These are phyloP conservation scores for Stenichneumon culpator DNA, from an alignment of 2,888 invertebrate genomes.

Conservation along the genomic window DNA sequence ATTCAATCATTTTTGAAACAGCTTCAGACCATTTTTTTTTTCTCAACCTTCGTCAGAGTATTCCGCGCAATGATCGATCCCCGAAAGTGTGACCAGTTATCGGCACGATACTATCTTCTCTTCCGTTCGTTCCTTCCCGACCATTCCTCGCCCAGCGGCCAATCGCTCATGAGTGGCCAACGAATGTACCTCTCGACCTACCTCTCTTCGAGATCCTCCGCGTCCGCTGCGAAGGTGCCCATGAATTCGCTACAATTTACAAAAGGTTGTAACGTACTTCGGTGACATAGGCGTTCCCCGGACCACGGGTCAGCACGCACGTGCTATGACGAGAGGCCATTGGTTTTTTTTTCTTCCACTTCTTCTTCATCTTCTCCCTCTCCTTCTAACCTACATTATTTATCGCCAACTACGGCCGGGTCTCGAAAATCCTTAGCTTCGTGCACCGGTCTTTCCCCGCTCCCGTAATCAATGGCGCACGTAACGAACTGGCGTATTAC, in stretches of 20 bases:
- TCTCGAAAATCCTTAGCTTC: slow-evolving; percentile 33
- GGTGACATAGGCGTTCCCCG: slow-evolving; percentile 51
- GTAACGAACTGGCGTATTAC: slow-evolving; percentile 79
- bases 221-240: slow-evolving; percentile 54
- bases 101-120: not conserved
- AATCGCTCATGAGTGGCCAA: not conserved
- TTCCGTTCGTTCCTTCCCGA: not conserved
- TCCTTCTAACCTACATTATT: slow-evolving; percentile 47
- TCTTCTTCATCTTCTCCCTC: slow-evolving; percentile 22
- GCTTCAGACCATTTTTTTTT: slow-evolving; percentile 24
- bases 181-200: not conserved
- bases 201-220: slow-evolving; percentile 35
- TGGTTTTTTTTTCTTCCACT: not conserved
- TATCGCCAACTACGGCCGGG: slow-evolving; percentile 41
- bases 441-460: slow-evolving; percentile 72
- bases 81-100: not conserved
- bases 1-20: not conserved
- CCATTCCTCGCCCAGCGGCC: not conserved
- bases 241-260: slow-evolving; percentile 79
- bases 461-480: slow-evolving; percentile 74
- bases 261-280: slow-evolving; percentile 72
- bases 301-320: slow-evolving; percentile 64
- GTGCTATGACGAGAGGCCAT: slow-evolving; percentile 59
- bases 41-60: not conserved
- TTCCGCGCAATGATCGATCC: not conserved